Evolutionary conservation across 2,888 invertebrate genomes (phyloP).

Genomic region (Callyntrura guangdongensis): DNA sequence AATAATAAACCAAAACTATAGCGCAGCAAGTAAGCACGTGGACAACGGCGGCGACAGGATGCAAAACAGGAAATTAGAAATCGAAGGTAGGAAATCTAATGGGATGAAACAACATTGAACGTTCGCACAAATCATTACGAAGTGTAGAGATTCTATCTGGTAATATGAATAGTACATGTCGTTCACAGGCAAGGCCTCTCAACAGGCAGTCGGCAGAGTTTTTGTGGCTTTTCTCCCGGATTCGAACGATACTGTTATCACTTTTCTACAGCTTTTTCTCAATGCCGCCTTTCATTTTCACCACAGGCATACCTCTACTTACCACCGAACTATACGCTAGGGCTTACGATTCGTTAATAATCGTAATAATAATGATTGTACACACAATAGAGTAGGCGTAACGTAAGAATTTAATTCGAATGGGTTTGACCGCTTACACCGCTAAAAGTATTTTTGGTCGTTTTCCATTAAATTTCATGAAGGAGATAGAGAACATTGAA

Average conservation of each 20-base stretch:
- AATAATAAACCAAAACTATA: too few relatives aligned
- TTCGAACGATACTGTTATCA: background rate
- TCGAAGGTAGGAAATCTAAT: constrained; percentile 20
- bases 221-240: background rate
- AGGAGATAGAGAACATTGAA: constrained; percentile 31
- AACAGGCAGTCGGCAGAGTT: constrained; percentile 19
- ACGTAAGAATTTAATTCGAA: too few relatives aligned
- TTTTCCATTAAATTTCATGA: constrained; percentile 27
- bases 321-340: background rate
- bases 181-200: background rate
- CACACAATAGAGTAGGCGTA: too few relatives aligned
- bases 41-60: background rate
- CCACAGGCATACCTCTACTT: background rate
- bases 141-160: background rate
- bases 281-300: background rate
- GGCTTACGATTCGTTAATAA: background rate
- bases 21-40: background rate
- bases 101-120: background rate
- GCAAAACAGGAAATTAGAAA: constrained; percentile 33
- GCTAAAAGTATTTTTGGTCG: background rate
- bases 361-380: background rate
- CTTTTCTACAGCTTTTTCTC: background rate
- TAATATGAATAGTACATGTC: background rate
- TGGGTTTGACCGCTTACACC: background rate
- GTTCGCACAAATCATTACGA: background rate